Percentiles rank a stretch among this genome's conserved stretches.
These are phyloP conservation scores for Leucoma salicis DNA, from an alignment of 2,888 invertebrate species.

Conservation along the genomic window DNA sequence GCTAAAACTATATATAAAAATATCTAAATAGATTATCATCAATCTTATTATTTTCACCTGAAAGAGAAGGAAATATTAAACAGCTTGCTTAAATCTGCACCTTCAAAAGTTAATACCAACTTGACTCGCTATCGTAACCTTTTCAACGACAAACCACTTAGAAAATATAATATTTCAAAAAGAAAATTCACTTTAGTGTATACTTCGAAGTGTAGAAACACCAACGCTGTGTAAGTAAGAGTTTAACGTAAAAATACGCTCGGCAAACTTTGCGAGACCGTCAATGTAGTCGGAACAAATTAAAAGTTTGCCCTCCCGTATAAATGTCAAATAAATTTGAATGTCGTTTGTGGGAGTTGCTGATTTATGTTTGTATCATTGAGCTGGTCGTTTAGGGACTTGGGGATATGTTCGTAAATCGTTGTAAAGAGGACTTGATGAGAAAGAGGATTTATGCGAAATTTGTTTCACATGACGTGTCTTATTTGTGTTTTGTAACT, in stretches of 20 bases:
- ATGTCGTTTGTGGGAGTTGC: constrained; percentile 25
- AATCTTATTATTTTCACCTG: too few species aligned
- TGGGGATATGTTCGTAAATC: constrained; percentile 1
- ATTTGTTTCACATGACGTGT: background rate
- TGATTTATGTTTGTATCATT: constrained; percentile 33
- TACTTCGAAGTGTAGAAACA: constrained; percentile 13
- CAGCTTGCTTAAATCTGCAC: too few species aligned
- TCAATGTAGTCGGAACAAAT: constrained; percentile 36
- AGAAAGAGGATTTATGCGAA: background rate
- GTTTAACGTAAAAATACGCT: constrained; percentile 35
- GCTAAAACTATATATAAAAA: too few species aligned
- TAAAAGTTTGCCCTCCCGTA: constrained; percentile 36
- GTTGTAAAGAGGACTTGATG: background rate
- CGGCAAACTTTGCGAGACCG: constrained; percentile 26
- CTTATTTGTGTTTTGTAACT: too few species aligned
- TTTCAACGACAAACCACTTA: constrained; percentile 12
- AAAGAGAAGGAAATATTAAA: too few species aligned
- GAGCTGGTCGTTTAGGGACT: constrained; percentile 20
- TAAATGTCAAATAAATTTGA: constrained; percentile 41
- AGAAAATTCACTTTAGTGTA: constrained; percentile 25
- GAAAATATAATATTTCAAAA: constrained; percentile 21
- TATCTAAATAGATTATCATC: too few species aligned
- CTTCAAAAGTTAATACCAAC: constrained; percentile 11
- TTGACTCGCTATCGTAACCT: constrained; percentile 3
- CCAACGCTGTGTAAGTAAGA: constrained; percentile 18